phyloP scores from a whole-genome alignment of 2,888 invertebrate species.

The Trilocha varians region DNA sequence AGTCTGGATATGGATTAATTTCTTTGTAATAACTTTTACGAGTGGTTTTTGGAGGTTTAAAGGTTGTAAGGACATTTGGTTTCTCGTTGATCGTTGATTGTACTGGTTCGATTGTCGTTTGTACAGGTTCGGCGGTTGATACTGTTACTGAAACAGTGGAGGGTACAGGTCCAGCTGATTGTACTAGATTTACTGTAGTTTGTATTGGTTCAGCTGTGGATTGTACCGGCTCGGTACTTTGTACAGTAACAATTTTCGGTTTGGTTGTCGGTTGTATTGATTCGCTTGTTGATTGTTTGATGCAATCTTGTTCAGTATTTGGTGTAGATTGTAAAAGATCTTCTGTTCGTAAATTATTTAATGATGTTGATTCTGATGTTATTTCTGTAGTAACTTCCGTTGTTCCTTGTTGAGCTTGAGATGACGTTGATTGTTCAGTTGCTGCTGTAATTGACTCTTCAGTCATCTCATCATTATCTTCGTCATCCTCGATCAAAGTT shows the following conservation, averaged over 20 bases:
- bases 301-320: too few species aligned
- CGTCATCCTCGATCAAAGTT: too few species aligned
- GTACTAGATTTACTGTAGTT: background rate
- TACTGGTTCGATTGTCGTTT: background rate
- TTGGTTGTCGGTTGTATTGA: background rate
- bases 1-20: background rate
- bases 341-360: too few species aligned
- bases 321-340: too few species aligned
- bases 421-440: too few species aligned
- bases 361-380: too few species aligned
- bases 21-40: background rate
- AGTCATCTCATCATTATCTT: too few species aligned
- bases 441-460: too few species aligned
- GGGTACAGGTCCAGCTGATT: too few species aligned
- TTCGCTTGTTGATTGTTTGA: background rate
- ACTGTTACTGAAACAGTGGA: too few species aligned
- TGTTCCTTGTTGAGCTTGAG: too few species aligned
- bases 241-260: background rate
- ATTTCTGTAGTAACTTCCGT: too few species aligned
- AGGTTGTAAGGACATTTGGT: background rate
- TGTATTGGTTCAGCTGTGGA: background rate
- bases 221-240: background rate
- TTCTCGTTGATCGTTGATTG: background rate
- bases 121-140: background rate
- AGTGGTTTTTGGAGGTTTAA: background rate